Evolutionary conservation across 2,797 vertebrate species (phyloP), one percentile per base, ranked within the genome.

Genomic region (Rhynchotus rufescens): DNA sequence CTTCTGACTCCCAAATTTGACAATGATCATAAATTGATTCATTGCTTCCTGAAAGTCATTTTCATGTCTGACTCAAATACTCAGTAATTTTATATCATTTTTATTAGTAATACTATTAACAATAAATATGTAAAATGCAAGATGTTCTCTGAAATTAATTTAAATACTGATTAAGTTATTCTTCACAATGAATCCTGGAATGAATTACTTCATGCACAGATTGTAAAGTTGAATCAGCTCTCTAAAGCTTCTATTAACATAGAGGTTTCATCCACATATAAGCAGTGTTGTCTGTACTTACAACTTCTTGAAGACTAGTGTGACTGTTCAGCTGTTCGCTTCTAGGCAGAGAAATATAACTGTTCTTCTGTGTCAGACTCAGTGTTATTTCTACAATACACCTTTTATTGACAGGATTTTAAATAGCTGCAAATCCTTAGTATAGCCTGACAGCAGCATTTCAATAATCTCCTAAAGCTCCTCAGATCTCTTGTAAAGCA

Each of bases 1-100:
- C 87, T 86, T 97, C 81, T 93, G 67, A 80, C 79, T 88, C 90
- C 90, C 91, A 88, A 90, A 84, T 94, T 90, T 94, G 94, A 59
- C 54, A 80, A 42, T 69, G 86, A 80, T 72, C 77, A 64, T 88
- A 93, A 71, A 90, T 84, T 59, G 32, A n/a, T 69, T 17, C 11
- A 34, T 36, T 42, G 73, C n/a, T 90, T 88, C 17, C 26, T 72
- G 26, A 89, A 76, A 83, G 7, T 3, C 76, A 15, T 71, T 80
- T 72, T 47, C 61, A 92, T 62, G 68, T 61, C 30, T 57, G 26
- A 59, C 5, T 84, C 26, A 71, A 9, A 8, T 15, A 40, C 61
- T 65, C 45, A 42, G 49, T 51, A 32, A 64, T 60, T 52, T 77
- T 68, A 32, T 65, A 47, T 38, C 64, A 5, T 12, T 79, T 79